Percentiles rank a stretch among this genome's conserved stretches.
Conservation (phyloP, 2,888 invertebrate species). For the Tribolium freemani region DNA sequence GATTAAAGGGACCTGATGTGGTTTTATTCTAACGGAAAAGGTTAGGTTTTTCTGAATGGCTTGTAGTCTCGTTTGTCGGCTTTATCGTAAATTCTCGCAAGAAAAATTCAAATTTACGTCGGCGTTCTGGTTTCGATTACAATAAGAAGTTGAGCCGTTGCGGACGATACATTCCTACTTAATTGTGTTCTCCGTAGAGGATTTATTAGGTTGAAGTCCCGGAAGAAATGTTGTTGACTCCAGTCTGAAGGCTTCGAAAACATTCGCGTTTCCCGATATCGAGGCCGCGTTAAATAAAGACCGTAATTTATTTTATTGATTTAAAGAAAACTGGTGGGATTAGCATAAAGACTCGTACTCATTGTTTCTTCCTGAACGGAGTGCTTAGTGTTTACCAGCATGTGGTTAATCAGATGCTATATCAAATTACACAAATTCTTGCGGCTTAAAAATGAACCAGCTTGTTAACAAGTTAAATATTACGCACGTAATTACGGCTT, state of each 20-base stretch:
- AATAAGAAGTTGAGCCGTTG: conserved; percentile 22
- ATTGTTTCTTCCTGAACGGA: conserved; percentile 7
- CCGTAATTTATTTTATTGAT: conserved; percentile 22
- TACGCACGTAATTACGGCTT: conserved; percentile 33
- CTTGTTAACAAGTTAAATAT: conserved; percentile 44
- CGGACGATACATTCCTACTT: conserved; percentile 35
- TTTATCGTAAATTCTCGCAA: conserved; percentile 1
- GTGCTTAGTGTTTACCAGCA: conserved; percentile 4
- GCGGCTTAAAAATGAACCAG: conserved; percentile 34
- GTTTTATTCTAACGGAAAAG: not conserved
- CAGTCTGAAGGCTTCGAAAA: conserved; percentile 21
- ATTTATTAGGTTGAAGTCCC: conserved; percentile 36
- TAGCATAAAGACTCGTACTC: not conserved
- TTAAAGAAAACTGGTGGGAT: conserved; percentile 1
- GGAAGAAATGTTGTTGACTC: conserved; percentile 35
- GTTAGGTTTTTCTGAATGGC: not conserved
- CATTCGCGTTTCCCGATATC: conserved; percentile 6
- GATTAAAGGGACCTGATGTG: not conserved
- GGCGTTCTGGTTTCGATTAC: conserved; percentile 24
- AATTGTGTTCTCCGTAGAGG: conserved; percentile 31
- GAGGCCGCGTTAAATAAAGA: conserved; percentile 30
- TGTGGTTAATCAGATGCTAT: conserved; percentile 26
- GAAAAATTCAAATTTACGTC: conserved; percentile 32
- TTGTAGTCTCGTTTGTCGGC: no score
- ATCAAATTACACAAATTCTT: conserved; percentile 41